phyloP scores from a whole-genome alignment of 2,797 vertebrate species.

The Eidolon dupreanum region DNA sequence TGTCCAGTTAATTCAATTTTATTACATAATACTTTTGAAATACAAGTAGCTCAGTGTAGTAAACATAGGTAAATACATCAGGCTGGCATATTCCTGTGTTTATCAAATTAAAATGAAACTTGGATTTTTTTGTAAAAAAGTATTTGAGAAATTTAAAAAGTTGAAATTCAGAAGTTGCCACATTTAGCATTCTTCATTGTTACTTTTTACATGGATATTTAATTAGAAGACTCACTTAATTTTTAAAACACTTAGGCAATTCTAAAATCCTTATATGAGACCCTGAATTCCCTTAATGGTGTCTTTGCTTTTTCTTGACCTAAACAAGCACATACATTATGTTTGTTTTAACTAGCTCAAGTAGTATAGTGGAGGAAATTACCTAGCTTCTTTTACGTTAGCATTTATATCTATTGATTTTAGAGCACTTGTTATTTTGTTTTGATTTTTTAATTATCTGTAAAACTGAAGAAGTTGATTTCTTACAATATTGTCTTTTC shows the following conservation, averaged over 20 bases:
- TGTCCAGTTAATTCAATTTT: neutral
- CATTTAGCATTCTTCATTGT: neutral
- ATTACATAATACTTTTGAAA: constrained; percentile 32
- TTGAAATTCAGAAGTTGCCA: neutral
- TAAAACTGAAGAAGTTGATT: neutral
- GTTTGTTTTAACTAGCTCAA: neutral
- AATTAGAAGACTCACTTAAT: neutral
- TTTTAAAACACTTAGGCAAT: constrained; percentile 9
- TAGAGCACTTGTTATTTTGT: neutral
- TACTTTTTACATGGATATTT: constrained; percentile 22
- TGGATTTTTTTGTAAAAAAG: constrained; percentile 13
- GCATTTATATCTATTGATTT: neutral
- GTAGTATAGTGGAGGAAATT: neutral
- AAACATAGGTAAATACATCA: neutral
- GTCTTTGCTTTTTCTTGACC: neutral
- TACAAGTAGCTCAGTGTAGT: neutral
- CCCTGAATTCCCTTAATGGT: neutral
- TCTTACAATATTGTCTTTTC: constrained; percentile 31
- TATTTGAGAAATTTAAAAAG: constrained; percentile 20
- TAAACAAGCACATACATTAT: neutral
- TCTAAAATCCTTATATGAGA: neutral
- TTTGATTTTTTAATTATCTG: neutral
- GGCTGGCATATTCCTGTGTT: neutral
- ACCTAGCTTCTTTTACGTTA: neutral
- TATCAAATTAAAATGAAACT: constrained; percentile 39